Conservation (phyloP, 2,888 invertebrate species). For the Coleophora flavipennella region DNA sequence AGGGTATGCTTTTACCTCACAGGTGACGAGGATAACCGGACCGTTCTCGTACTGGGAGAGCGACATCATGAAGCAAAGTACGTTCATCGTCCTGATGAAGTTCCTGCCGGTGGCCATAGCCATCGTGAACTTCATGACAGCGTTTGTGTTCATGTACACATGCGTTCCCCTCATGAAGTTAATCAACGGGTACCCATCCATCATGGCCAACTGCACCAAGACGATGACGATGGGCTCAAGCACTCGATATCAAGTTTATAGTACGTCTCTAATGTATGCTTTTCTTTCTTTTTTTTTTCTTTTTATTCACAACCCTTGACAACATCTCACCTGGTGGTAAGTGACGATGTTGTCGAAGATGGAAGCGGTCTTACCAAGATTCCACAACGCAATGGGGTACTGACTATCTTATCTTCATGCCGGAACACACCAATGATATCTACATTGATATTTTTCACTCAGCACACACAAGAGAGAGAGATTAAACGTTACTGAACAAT, state of each 20-base stretch:
- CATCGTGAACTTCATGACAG: slow-evolving; percentile 47
- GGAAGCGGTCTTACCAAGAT: too few species aligned
- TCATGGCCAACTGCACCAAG: slow-evolving; percentile 44
- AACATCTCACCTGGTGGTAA: too few species aligned
- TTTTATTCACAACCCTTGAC: too few species aligned
- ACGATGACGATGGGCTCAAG: slow-evolving; percentile 26
- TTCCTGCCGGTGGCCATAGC: slow-evolving; percentile 51
- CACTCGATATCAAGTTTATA: slow-evolving; percentile 22
- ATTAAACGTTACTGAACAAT: too few species aligned
- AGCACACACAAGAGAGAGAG: too few species aligned
- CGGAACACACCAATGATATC: too few species aligned
- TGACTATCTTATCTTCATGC: too few species aligned
- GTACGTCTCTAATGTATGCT: slow-evolving; percentile 24
- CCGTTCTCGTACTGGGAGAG: slow-evolving; percentile 53
- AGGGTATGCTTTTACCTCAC: too few species aligned
- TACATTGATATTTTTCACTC: too few species aligned
- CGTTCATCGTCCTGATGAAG: slow-evolving; percentile 46
- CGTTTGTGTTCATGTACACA: slow-evolving; percentile 42
- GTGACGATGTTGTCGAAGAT: too few species aligned
- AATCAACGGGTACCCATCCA: slow-evolving; percentile 11
- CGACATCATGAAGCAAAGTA: slow-evolving; percentile 52
- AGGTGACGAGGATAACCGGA: slow-evolving; percentile 52
- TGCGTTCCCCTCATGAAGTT: slow-evolving; percentile 33
- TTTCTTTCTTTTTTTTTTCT: too few species aligned
- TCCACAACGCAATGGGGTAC: too few species aligned